A percentile compares a stretch with the other conserved stretches of the same genome.
Conservation (phyloP, 2,888 invertebrate species). For the Sthenelais limicola region DNA sequence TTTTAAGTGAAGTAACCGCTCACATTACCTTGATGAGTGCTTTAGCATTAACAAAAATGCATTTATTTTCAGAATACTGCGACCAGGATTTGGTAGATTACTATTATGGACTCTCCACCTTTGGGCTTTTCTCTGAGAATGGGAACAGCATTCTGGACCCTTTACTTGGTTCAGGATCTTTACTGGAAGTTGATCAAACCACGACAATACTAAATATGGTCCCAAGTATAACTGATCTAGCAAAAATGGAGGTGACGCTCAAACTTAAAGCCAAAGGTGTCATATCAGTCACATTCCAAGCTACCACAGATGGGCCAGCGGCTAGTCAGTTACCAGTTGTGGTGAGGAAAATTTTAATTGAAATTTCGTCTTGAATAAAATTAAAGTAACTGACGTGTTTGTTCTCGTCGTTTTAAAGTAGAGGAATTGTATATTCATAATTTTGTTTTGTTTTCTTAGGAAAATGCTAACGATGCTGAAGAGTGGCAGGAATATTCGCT, state of each 20-base stretch:
- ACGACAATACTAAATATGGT: background rate
- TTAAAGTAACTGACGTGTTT: too few species aligned
- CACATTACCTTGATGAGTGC: too few species aligned
- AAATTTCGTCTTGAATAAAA: too few species aligned
- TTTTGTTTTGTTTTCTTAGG: too few species aligned
- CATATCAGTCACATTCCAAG: background rate
- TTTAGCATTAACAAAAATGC: too few species aligned
- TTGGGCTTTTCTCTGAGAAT: constrained; percentile 10
- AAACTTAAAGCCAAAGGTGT: constrained; percentile 16
- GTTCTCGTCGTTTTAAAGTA: too few species aligned
- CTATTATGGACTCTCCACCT: constrained; percentile 24
- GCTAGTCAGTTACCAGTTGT: constrained; percentile 16
- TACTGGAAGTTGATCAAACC: background rate
- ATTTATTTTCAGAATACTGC: constrained; percentile 5
- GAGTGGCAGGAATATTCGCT: constrained; percentile 11
- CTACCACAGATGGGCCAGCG: background rate
- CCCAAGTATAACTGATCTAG: background rate
- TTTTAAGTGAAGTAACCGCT: too few species aligned
- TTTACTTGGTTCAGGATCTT: constrained; percentile 4
- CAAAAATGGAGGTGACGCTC: constrained; percentile 13
- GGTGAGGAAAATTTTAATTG: constrained; percentile 16
- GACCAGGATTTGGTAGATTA: constrained; percentile 3
- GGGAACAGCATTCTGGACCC: background rate
- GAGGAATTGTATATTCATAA: too few species aligned
- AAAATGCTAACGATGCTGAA: background rate